Evolutionary conservation across 2,888 invertebrate species (phyloP), one percentile per base, ranked within the genome.

Genomic region (Masnerella sp.): DNA sequence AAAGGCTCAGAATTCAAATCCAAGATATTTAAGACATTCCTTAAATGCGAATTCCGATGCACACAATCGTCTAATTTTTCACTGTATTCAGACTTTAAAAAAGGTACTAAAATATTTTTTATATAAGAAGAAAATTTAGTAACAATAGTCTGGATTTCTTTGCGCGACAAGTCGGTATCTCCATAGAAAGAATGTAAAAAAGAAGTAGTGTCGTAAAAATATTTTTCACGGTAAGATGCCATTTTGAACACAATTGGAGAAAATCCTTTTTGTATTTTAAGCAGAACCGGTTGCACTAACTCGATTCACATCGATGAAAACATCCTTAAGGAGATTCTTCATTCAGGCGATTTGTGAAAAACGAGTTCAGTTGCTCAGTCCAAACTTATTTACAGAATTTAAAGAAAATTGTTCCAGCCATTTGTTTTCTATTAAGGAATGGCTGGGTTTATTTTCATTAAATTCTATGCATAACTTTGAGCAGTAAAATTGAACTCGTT

Each of bases 101-200:
- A 20, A 22, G 71, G 52, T 18, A 71, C n/a, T 45, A 36, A 71
- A 17, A 34, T 34, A 18, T 25, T 43, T 49, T 15, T 12, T 18
- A 71, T 42, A 22, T 56, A 64, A 15, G 36, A 15, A 17, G 40
- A 20, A 58, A 71, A 49, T n/a, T 17, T 40, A 5, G 38, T n/a
- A 7, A 54, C 14, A 47, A 8, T 38, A 14, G 43, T 17, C 32
- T 49, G 18, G 38, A 47, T 38, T 11, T 28, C 11, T 32, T 61
- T 47, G 9, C 47, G 47, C 11, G 59, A 38, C 25, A 47, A 3
- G 25, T 20, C 43, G 38, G 18, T 17, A 18, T 61, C 38, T 9
- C 38, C 47, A 20, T 61, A 49, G 2, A 61, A 49, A 1, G 38
- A 36, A 38, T 61, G 17, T 7, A 61, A 4, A 12, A 34, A 49